Percentiles rank a stretch among this genome's conserved stretches.
Conservation (phyloP, 2,113 vertebrate species). For the Chroicocephalus ridibundus region DNA sequence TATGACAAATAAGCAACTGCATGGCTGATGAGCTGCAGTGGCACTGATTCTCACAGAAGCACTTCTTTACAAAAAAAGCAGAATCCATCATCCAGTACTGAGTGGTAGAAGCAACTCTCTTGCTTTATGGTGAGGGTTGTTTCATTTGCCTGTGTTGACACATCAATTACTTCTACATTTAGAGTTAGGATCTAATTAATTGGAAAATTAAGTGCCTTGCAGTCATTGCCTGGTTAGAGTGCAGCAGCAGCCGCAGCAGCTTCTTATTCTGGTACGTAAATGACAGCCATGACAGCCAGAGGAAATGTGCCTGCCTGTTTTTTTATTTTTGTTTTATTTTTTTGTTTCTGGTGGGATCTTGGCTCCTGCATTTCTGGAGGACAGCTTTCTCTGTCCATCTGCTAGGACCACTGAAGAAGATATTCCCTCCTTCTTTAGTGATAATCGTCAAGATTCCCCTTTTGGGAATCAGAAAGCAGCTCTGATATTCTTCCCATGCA, state of each 20-base stretch:
- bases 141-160: slow-evolving; percentile 26
- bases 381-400: not conserved
- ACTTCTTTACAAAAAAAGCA: not conserved
- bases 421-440: not conserved
- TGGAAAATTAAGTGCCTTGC: slow-evolving; percentile 26
- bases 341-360: not conserved
- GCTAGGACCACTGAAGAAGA: not conserved
- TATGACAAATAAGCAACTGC: not conserved
- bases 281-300: not conserved
- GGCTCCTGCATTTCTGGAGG: not conserved
- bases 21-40: not conserved
- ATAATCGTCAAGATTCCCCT: not conserved
- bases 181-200: slow-evolving; percentile 44
- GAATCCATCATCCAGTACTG: not conserved
- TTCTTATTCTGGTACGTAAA: not conserved
- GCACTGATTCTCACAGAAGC: not conserved
- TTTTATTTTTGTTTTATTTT: not conserved
- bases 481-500: not conserved
- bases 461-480: not conserved
- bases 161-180: not conserved
- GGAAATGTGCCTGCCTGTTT: rapidly evolving
- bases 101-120: not conserved
- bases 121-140: slow-evolving; percentile 13
- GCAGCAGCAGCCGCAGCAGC: not conserved
- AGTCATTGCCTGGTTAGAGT: not conserved